Evolutionary conservation across 2,797 vertebrate genomes (phyloP), one percentile per base, ranked within the genome.

Genomic region (Onychomys torridus): DNA sequence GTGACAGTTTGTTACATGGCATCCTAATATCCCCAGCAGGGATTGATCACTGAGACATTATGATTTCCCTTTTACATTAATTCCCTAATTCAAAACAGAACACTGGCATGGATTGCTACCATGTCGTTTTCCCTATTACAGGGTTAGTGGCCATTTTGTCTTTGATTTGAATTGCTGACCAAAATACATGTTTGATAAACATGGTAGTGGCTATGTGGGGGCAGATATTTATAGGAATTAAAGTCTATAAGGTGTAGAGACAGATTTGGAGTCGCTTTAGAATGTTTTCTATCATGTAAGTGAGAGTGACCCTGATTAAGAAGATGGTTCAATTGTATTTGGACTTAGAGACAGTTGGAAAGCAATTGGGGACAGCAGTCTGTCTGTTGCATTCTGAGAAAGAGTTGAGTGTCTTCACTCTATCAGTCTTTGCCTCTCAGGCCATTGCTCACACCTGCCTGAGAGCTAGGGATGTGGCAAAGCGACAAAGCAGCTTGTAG

Each of bases 401-500:
- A 95, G 95, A 75, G 92, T 75, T 19, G 86, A 71, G 32, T 85
- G 27, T 21, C 78, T 93, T 71, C 43, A 14, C 71, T 73, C 93
- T 37, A 57, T 95, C 79, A 87, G 69, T 67, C 63, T 96, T 91
- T 82, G 73, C 92, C 91, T 96, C 94, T 97, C 97, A 81, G 69
- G 96, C 89, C 4, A 61, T 73, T 93, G 77, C 2, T 96, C 96
- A 93, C 19, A 52, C 59, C 83, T 40, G 93, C 52, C 69, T 14
- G 71, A 82, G 86, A 61, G 79, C 13, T 21, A n/a, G 34, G 61
- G 52, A 46, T 59, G 59, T 78, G 88, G 61, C 49, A 91, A 97
- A 97, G 67, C 46, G 37, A 82, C 40, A 85, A 91, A 96, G 91
- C 46, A 94, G 59, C 3, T 86, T 40, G 49, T 93, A 43, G 82